These are phyloP conservation scores for Xenopus borealis DNA, from an alignment of 2,113 vertebrate species.

Conservation along the genomic window DNA sequence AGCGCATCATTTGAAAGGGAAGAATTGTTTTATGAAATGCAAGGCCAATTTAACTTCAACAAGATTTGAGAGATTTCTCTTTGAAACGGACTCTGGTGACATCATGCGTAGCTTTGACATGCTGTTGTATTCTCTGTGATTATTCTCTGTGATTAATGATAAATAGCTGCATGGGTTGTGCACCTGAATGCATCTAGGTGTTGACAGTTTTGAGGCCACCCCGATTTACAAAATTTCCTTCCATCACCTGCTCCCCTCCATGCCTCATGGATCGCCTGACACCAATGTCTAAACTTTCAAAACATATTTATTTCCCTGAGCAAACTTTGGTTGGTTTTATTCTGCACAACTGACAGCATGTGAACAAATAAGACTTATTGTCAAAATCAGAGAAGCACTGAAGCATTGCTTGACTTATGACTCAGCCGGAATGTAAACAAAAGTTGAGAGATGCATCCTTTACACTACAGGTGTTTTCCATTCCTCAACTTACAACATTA, in stretches of 20 bases:
- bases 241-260: slow-evolving; percentile 28
- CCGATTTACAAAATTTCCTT: slow-evolving; percentile 18
- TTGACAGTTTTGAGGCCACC: slow-evolving; percentile 42
- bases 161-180: slow-evolving; percentile 14
- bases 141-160: slow-evolving; percentile 39
- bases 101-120: slow-evolving; percentile 13
- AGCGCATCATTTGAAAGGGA: not conserved
- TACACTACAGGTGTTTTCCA: slow-evolving; percentile 48
- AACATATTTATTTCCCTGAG: slow-evolving; percentile 41
- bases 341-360: slow-evolving; percentile 66
- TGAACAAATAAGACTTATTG: slow-evolving; percentile 59
- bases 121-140: slow-evolving; percentile 19
- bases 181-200: slow-evolving; percentile 27
- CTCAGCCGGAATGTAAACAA: slow-evolving; percentile 57
- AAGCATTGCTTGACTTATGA: slow-evolving; percentile 46
- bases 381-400: slow-evolving; percentile 54
- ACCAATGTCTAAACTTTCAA: slow-evolving; percentile 26
- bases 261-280: slow-evolving; percentile 47
- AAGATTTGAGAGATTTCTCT: slow-evolving; percentile 20
- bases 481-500: not conserved
- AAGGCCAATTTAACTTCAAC: slow-evolving; percentile 36
- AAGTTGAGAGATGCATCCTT: slow-evolving; percentile 44
- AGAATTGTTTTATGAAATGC: slow-evolving; percentile 14
- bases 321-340: slow-evolving; percentile 61
- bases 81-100: slow-evolving; percentile 22